A percentile compares a stretch with the other conserved stretches of the same genome.
These are phyloP conservation scores for Bradypodion ventrale DNA, from an alignment of 2,797 vertebrate genomes.

Conservation along the genomic window DNA sequence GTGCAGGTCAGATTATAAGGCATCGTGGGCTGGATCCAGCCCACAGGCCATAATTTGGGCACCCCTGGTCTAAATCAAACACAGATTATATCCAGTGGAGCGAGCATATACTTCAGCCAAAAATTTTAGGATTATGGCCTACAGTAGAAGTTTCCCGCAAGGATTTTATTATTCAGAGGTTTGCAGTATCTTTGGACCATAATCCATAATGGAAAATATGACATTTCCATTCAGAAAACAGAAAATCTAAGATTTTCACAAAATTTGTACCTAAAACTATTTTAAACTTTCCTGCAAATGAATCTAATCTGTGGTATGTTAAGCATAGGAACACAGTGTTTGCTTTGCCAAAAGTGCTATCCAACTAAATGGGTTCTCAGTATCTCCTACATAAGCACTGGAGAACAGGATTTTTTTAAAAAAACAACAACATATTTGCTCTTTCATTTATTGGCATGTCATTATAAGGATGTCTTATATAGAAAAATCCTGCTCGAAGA, in stretches of 20 bases:
- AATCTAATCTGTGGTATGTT: conserved; percentile 40
- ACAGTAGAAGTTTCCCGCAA: not conserved
- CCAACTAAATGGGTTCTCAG: conserved; percentile 32
- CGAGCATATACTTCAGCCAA: not conserved
- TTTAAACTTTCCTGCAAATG: conserved; percentile 31
- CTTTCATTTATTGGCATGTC: no score
- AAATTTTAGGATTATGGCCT: not conserved
- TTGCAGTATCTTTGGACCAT: not conserved
- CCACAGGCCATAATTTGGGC: no score
- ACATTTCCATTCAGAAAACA: not conserved
- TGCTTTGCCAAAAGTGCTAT: conserved; percentile 43
- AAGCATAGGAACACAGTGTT: conserved; percentile 46
- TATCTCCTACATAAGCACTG: conserved; percentile 8
- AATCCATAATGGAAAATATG: not conserved
- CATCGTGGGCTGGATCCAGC: no score
- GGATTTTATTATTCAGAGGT: not conserved
- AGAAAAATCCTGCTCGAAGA: no score
- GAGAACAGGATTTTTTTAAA: conserved; percentile 13
- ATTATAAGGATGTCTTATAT: no score
- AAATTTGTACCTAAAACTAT: conserved; percentile 20
- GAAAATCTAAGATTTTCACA: not conserved
- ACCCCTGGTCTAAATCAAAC: no score
- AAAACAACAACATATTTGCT: not conserved
- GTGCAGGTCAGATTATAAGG: no score
- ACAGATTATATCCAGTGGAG: not conserved